Percentiles rank a stretch among this genome's conserved stretches.
Conservation (phyloP, 1,140 invertebrate species). For the Hesperophylax magnus region DNA sequence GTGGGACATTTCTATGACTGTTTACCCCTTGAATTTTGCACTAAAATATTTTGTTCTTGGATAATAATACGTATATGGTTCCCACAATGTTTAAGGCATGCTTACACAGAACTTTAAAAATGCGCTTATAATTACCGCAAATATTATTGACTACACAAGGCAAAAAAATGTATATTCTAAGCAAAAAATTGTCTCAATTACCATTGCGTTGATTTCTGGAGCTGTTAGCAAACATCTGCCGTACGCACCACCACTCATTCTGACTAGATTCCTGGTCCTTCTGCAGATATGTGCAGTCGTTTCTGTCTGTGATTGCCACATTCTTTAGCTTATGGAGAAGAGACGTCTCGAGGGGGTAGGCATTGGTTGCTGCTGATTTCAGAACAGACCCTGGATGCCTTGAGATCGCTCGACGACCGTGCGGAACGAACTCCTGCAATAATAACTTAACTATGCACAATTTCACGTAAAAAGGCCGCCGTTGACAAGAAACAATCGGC, state of each 20-base stretch:
- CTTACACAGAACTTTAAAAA: no score
- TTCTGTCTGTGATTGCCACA: constrained; percentile 78
- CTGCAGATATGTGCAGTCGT: constrained; percentile 60
- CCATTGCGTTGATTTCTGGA: constrained; percentile 58
- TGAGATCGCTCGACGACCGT: constrained; percentile 84
- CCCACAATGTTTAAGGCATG: no score
- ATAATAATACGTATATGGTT: no score
- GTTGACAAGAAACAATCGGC: no score
- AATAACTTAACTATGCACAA: background rate
- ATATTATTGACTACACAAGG: no score
- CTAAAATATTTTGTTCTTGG: no score
- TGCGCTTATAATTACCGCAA: no score
- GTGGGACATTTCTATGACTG: no score
- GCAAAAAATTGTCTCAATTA: constrained; percentile 11
- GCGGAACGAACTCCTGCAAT: constrained; percentile 88
- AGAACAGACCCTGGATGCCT: constrained; percentile 79
- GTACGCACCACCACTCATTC: constrained; percentile 80
- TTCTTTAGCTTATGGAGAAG: constrained; percentile 80
- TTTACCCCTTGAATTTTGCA: no score
- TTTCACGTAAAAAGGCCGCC: no score
- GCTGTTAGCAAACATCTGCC: constrained; percentile 69
- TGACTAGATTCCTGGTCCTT: constrained; percentile 50
- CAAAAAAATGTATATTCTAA: no score
- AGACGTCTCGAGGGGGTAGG: constrained; percentile 69
- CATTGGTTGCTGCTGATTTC: constrained; percentile 65